phyloP scores from a whole-genome alignment of 2,888 invertebrate species.

The Amiota minor region DNA sequence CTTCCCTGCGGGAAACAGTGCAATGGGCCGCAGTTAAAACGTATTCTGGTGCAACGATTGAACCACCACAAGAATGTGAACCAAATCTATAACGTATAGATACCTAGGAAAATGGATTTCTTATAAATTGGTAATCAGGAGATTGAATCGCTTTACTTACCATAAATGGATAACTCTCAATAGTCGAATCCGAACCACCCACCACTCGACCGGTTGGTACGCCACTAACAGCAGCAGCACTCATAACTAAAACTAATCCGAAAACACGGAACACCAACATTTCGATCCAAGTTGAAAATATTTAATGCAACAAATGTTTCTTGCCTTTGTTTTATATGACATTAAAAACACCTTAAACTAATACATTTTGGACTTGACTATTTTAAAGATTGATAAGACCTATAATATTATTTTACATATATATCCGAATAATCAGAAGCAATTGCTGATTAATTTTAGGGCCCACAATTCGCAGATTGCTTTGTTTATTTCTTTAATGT shows the following conservation, averaged over 20 bases:
- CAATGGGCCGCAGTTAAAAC: constrained; percentile 69
- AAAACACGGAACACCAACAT: too few species aligned
- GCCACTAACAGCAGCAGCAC: constrained; percentile 41
- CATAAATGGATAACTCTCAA: constrained; percentile 64
- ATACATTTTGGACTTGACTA: too few species aligned
- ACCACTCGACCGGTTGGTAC: constrained; percentile 64
- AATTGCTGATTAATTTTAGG: too few species aligned
- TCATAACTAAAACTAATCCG: constrained; percentile 18
- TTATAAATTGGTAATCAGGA: constrained; percentile 14
- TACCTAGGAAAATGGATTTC: constrained; percentile 34
- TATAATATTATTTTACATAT: too few species aligned
- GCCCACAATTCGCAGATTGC: too few species aligned
- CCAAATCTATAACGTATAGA: constrained; percentile 59
- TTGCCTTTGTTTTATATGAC: too few species aligned
- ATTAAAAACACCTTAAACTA: too few species aligned
- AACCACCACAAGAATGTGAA: constrained; percentile 64
- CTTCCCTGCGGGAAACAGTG: constrained; percentile 39
- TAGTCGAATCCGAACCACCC: constrained; percentile 63
- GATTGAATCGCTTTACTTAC: constrained; percentile 42
- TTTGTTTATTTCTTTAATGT: too few species aligned
- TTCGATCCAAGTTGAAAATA: too few species aligned
- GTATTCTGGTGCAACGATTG: constrained; percentile 57
- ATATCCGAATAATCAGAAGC: too few species aligned
- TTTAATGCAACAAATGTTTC: too few species aligned
- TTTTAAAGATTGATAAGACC: too few species aligned